phyloP scores from a whole-genome alignment of 2,113 vertebrate species.

The Cacatua alba region DNA sequence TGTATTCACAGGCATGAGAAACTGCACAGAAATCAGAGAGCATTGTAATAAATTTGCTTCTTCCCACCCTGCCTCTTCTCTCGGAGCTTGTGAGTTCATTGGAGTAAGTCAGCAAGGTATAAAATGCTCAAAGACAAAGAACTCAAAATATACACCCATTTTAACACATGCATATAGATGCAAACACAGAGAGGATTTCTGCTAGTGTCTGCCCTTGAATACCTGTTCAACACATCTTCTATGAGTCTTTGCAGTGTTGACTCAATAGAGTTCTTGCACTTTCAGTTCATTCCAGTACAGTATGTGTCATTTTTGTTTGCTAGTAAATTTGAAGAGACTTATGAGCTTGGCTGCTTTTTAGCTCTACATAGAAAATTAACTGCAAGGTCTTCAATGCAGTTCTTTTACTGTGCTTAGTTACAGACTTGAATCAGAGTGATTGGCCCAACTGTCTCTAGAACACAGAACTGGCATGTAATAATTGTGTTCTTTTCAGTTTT shows the following conservation, averaged over 20 bases:
- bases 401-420: neutral
- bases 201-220: neutral
- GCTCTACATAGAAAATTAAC: neutral
- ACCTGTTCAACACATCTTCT: neutral
- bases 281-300: neutral
- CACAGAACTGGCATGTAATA: neutral
- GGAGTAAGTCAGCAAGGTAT: neutral
- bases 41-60: neutral
- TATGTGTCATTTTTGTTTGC: accelerated
- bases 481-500: conserved; percentile 13
- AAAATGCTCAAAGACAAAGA: neutral
- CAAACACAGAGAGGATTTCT: neutral
- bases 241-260: neutral
- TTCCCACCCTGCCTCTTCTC: accelerated
- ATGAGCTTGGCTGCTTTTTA: neutral
- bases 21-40: neutral
- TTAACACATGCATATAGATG: neutral
- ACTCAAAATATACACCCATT: neutral
- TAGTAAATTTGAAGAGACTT: neutral
- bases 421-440: neutral
- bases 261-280: accelerated
- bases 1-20: neutral
- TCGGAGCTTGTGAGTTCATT: neutral
- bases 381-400: neutral
- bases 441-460: neutral